Conservation (phyloP, 2,113 vertebrate species). For the Pardalotus punctatus region DNA sequence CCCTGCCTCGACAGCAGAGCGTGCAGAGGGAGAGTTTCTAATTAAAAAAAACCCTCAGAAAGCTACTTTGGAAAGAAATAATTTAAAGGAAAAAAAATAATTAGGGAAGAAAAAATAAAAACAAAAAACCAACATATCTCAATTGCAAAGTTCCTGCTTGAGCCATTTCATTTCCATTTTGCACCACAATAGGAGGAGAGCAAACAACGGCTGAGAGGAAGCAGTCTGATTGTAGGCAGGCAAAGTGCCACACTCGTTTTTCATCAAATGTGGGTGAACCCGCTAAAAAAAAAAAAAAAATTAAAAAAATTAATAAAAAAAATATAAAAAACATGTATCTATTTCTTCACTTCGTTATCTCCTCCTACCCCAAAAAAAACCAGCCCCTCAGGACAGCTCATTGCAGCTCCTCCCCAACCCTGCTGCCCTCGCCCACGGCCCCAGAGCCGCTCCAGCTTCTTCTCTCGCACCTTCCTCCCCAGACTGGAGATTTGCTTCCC, state of each 20-base stretch:
- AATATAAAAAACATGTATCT: no score
- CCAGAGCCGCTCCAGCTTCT: fast-evolving
- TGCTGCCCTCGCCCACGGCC: background rate
- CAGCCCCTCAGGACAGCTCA: background rate
- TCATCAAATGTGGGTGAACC: background rate
- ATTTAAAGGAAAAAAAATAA: background rate
- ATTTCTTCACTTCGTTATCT: background rate
- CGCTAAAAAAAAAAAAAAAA: background rate
- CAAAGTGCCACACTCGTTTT: background rate
- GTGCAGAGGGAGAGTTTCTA: background rate
- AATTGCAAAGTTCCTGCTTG: constrained; percentile 11
- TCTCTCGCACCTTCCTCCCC: background rate
- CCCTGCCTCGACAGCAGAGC: background rate
- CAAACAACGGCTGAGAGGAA: constrained; percentile 42
- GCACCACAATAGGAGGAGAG: background rate
- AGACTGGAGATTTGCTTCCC: fast-evolving
- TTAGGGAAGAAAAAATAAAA: background rate
- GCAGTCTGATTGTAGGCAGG: background rate
- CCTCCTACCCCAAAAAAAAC: fast-evolving
- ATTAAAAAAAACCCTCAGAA: background rate
- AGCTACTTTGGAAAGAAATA: background rate
- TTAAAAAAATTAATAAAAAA: no score
- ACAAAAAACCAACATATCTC: background rate
- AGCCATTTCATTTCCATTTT: constrained; percentile 5
- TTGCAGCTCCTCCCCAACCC: background rate